Evolutionary conservation across 2,113 vertebrate genomes (phyloP).

Genomic region (Lagopus muta): DNA sequence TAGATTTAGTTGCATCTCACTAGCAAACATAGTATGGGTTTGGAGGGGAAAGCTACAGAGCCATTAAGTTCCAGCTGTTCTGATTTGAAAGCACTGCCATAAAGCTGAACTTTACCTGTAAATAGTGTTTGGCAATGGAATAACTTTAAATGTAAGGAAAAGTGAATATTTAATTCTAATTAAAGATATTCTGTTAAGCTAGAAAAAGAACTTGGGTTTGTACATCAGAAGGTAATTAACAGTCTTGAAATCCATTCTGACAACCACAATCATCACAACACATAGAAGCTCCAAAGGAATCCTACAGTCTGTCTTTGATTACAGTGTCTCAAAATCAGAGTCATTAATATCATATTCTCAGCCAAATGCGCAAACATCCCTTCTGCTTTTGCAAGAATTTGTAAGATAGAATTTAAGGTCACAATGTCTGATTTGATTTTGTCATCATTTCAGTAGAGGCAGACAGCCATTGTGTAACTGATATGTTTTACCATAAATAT

Average conservation of each 20-base stretch:
- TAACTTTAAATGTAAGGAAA: background rate
- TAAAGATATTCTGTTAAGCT: background rate
- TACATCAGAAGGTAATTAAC: background rate
- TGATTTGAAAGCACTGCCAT: background rate
- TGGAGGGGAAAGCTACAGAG: background rate
- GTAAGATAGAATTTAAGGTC: background rate
- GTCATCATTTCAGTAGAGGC: background rate
- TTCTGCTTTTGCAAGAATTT: background rate
- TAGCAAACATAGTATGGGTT: background rate
- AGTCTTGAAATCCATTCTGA: background rate
- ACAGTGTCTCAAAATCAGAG: background rate
- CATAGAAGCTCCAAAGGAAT: background rate
- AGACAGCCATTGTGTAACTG: background rate
- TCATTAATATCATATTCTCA: background rate
- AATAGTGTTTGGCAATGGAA: background rate
- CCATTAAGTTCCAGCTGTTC: background rate
- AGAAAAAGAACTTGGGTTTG: background rate
- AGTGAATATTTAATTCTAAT: background rate
- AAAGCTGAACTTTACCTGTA: background rate
- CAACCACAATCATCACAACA: background rate
- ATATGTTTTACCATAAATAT: background rate
- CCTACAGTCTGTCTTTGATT: background rate
- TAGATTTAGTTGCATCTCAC: background rate
- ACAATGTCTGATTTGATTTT: background rate
- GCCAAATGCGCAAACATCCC: background rate